Evolutionary conservation across 2,113 vertebrate genomes (phyloP).

Genomic region (Triplophysa siluroides): DNA sequence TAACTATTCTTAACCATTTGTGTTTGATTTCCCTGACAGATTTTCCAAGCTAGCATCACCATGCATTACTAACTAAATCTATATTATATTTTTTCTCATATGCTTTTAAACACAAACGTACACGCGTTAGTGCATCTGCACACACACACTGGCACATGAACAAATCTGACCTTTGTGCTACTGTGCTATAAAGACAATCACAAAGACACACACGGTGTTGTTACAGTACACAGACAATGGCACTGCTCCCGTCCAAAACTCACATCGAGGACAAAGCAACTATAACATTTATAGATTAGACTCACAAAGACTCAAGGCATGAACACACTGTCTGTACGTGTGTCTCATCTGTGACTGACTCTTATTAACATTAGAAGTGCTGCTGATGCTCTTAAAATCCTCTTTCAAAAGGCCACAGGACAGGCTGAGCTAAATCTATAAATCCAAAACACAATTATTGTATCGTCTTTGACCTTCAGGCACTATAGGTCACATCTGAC

Average conservation of each 20-base stretch:
- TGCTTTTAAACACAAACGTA: not conserved
- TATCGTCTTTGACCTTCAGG: conserved; percentile 11
- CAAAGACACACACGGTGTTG: not conserved
- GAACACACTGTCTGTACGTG: not conserved
- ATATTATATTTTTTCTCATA: not conserved
- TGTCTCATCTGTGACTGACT: not conserved
- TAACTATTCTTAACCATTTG: no score
- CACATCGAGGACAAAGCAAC: not conserved
- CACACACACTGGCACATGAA: conserved; percentile 12
- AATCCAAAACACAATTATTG: not conserved
- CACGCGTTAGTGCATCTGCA: no score
- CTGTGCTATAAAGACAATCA: not conserved
- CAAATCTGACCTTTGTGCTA: conserved; percentile 4
- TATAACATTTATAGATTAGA: not conserved
- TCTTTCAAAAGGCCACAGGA: conserved; percentile 19
- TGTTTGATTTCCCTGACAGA: no score
- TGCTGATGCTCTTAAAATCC: conserved; percentile 10
- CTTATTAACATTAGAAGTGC: conserved; percentile 1
- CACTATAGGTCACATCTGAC: not conserved
- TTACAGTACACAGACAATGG: not conserved
- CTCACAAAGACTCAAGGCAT: not conserved
- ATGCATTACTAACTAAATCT: not conserved
- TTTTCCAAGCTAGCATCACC: no score
- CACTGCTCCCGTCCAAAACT: not conserved
- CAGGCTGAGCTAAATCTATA: not conserved